Base-by-base conservation (phyloP, 2,113 vertebrate species). In the Erythrocebus patas region DNA sequence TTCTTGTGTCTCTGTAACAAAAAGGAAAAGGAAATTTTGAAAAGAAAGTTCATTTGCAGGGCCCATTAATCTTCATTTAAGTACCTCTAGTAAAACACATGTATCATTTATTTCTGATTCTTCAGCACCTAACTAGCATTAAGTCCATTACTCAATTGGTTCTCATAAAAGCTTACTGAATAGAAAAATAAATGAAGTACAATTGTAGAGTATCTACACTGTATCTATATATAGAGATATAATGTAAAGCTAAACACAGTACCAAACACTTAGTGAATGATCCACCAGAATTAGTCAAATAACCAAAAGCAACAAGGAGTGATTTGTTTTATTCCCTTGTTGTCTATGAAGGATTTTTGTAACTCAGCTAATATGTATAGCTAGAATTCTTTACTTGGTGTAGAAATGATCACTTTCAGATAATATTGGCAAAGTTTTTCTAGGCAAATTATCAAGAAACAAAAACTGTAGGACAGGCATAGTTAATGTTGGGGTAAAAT, bases 111-210 rank as follows among this genome's bases (percentile, higher is more conserved):
- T 79, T 93, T 95, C 86, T 93, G 20, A 81, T 95, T 83, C 76
- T 52, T 86, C 59, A n/a, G 57, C 27, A 9, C 30, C n/a, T 89
- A 57, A 25, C 32, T 79, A 43, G 73, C 43, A 80, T 78, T 9
- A 72, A 48, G 50, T 91, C 38, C 40, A 45, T 95, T 70, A 89
- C n/a, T 81, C 93, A 76, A 61, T 68, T 81, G 32, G 14, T 57
- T 95, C 59, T 92, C 70, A 96, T 52, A 86, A 76, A 86, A 81
- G 17, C 17, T 92, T 88, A 87, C 18, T n/a, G 30, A 90, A n/a
- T 57, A 59, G 38, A 95, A 93, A 57, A 88, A 81, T 70, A 79
- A 82, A 81, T 76, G 30, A 79, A 92, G 40, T 40, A 61, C 30
- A 93, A 73, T 86, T 86, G 14, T 91, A 55, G 27, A 64, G 30